Evolutionary conservation across 2,888 invertebrate genomes (phyloP), one percentile per base, ranked within the genome.

Genomic region (Scaptomyza parva): DNA sequence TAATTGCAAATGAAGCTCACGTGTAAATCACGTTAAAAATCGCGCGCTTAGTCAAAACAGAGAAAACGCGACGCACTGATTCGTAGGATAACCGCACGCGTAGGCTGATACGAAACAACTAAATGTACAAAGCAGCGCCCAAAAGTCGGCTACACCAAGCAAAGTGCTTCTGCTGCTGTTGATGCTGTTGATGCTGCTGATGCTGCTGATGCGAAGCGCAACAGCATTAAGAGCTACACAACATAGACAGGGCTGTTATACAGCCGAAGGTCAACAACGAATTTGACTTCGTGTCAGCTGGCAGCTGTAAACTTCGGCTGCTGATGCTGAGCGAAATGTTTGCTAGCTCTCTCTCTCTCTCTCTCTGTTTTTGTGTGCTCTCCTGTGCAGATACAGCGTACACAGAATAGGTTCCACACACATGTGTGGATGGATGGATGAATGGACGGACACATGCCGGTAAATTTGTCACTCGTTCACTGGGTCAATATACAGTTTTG

Each of bases 91-190:
- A 90, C 89, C 89, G 88, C 76, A 87, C 88, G 78, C 78, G 79
- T 75, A 74, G 83, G 68, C 81, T 82, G 88, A 81, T 88, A 88
- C 89, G 89, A 87, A 76, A 81, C 70, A 78, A 90, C 89, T 90
- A 69, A 90, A 78, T 59, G 44, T 62, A 67, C 68, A 55, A 55
- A 58, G 63, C 70, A 62, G 61, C 64, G 37, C n/a, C 70, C 67
- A 51, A 75, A 61, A 67, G 79, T 84, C 72, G 78, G 70, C 75
- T 59, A 63, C 53, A 44, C 48, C 50, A 63, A 14, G 51, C 50
- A 63, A 14, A 55, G 14, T 60, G 63, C 39, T 57, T 35, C 60
- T 57, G 60, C 44, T 66, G 33, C 51, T 26, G 33, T 24, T 53
- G 52, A 39, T 59, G 58, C 60, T 58, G 52, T 22, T 41, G 40